Percentiles rank a stretch among this genome's conserved stretches.
These are phyloP conservation scores for Agrilus biguttatus DNA, from an alignment of 2,888 invertebrate genomes.

Conservation along the genomic window DNA sequence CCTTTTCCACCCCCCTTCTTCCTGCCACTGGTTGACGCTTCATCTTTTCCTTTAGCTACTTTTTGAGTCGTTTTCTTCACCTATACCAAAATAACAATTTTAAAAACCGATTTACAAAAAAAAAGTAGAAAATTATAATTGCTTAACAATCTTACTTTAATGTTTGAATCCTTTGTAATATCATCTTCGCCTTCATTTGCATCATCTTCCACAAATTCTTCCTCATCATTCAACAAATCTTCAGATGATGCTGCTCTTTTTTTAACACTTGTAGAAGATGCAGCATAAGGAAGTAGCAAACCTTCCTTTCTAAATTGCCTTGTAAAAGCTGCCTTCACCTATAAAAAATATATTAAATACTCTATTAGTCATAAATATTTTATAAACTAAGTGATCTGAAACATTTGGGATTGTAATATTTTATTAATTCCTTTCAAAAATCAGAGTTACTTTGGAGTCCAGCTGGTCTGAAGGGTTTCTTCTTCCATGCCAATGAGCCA, in stretches of 20 bases:
- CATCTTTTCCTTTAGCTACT: slow-evolving; percentile 4
- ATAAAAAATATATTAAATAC: slow-evolving; percentile 9
- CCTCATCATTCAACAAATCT: slow-evolving; percentile 30
- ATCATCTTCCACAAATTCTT: slow-evolving; percentile 29
- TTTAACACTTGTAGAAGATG: slow-evolving; percentile 43
- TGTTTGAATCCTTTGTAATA: slow-evolving; percentile 58
- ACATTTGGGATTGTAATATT: not conserved
- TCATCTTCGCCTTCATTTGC: slow-evolving; percentile 42
- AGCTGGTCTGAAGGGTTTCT: slow-evolving; percentile 63
- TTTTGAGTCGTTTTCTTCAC: slow-evolving; percentile 5
- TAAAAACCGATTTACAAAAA: not conserved
- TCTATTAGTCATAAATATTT: slow-evolving; percentile 1
- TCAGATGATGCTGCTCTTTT: slow-evolving; percentile 34
- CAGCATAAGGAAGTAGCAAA: slow-evolving; percentile 63
- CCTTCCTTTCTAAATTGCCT: slow-evolving; percentile 80
- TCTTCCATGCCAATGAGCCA: slow-evolving; percentile 70
- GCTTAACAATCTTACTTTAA: slow-evolving; percentile 43
- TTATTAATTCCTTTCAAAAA: not conserved
- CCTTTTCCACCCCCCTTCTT: slow-evolving; percentile 6
- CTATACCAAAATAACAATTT: slow-evolving; percentile 7
- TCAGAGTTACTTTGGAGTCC: slow-evolving; percentile 47
- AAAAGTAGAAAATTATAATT: no score
- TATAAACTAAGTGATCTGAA: not conserved
- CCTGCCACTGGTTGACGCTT: slow-evolving; percentile 2
- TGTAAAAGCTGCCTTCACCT: slow-evolving; percentile 91